phyloP scores from a whole-genome alignment of 2,797 vertebrate species.

The Hydrolagus colliei region DNA sequence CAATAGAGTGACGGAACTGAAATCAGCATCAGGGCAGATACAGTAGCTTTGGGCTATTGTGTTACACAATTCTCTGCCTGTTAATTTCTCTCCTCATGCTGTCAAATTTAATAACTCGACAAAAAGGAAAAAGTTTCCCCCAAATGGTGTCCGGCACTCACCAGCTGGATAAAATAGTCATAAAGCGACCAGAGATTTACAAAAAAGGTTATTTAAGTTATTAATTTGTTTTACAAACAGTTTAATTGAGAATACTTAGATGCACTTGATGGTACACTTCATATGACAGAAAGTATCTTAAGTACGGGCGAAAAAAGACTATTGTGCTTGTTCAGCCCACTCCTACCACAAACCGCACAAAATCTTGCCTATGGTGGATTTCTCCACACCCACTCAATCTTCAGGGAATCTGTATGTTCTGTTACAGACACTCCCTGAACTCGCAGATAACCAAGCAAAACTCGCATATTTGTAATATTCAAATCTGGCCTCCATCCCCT shows the following conservation, averaged over 20 bases:
- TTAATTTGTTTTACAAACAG: not conserved
- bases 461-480: too few relatives aligned
- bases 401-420: too few relatives aligned
- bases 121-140: not conserved
- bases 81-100: not conserved
- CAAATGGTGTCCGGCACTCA: not conserved
- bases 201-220: not conserved
- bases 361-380: too few relatives aligned
- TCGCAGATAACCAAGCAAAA: too few relatives aligned
- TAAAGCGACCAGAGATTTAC: not conserved
- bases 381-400: too few relatives aligned
- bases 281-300: not conserved
- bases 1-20: not conserved
- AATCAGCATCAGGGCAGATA: not conserved
- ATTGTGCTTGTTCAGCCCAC: too few relatives aligned
- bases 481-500: too few relatives aligned
- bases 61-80: not conserved
- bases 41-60: not conserved
- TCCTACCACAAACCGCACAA: too few relatives aligned
- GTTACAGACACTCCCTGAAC: too few relatives aligned
- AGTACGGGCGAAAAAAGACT: too few relatives aligned
- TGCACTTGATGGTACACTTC: not conserved
- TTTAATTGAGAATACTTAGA: not conserved
- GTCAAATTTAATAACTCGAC: not conserved
- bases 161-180: not conserved